These are phyloP conservation scores for Hydropsyche betteni DNA, from an alignment of 2,888 invertebrate genomes.

Conservation along the genomic window DNA sequence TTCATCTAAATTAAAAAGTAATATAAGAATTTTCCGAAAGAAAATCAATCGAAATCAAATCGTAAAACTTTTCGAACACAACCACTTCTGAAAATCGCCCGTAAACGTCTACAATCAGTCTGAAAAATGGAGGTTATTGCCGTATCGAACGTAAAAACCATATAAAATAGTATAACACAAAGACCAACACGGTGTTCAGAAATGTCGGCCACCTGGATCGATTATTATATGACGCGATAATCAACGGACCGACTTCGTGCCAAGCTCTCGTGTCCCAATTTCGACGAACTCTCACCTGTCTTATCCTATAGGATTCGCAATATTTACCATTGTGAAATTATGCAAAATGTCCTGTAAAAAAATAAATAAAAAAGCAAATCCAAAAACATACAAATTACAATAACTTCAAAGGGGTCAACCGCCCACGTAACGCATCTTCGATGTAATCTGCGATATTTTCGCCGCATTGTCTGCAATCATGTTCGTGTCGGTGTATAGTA, in stretches of 20 bases:
- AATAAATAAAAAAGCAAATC: no score
- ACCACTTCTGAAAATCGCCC: no score
- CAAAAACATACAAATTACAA: no score
- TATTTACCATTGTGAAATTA: no score
- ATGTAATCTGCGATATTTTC: neutral
- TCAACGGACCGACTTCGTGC: conserved; percentile 20
- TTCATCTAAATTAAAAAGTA: no score
- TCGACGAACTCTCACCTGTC: neutral
- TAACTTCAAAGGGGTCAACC: no score
- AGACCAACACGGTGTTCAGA: conserved; percentile 2
- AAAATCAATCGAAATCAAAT: no score
- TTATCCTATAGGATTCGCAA: neutral
- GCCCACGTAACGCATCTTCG: no score
- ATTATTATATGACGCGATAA: conserved; percentile 27
- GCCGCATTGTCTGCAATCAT: conserved; percentile 12
- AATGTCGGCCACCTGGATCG: conserved; percentile 41
- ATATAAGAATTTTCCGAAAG: no score
- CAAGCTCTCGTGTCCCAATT: conserved; percentile 27
- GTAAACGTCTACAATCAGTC: conserved; percentile 10
- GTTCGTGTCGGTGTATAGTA: neutral
- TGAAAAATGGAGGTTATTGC: conserved; percentile 42
- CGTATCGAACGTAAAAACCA: conserved; percentile 22
- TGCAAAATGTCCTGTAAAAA: neutral
- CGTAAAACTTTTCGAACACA: no score
- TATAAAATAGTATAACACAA: no score